These are phyloP conservation scores for Tribolium castaneum DNA, from an alignment of 1,140 invertebrate genomes.

Conservation along the genomic window DNA sequence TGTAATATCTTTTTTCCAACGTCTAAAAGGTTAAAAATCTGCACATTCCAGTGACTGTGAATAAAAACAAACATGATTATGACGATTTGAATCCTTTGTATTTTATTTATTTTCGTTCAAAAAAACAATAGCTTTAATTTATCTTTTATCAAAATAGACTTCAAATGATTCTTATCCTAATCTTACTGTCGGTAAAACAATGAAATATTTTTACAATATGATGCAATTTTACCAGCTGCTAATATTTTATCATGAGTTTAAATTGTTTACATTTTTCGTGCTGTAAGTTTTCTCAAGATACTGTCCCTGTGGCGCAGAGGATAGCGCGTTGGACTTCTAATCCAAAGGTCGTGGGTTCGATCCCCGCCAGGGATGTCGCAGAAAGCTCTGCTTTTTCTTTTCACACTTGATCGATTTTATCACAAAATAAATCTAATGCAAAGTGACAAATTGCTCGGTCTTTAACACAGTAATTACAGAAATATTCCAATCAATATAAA, in stretches of 20 bases:
- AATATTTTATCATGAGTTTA: background rate
- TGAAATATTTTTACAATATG: too few relatives aligned
- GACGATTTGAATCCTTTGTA: too few relatives aligned
- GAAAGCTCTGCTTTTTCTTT: background rate
- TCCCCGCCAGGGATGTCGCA: conserved; percentile 71
- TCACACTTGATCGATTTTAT: background rate
- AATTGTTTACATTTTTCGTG: background rate
- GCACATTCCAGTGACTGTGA: too few relatives aligned
- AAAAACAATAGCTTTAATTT: too few relatives aligned
- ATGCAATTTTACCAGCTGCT: too few relatives aligned
- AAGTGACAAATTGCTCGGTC: background rate
- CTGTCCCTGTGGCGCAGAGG: conserved; percentile 63
- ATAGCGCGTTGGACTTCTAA: conserved; percentile 65
- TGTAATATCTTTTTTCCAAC: too few relatives aligned
- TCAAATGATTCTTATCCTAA: too few relatives aligned
- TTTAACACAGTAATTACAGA: background rate
- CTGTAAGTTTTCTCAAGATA: background rate
- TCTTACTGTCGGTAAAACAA: too few relatives aligned
- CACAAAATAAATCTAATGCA: background rate
- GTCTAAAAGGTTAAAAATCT: too few relatives aligned
- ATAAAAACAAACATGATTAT: too few relatives aligned
- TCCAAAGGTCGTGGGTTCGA: conserved; percentile 76
- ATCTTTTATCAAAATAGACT: too few relatives aligned
- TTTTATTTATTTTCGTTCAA: too few relatives aligned
- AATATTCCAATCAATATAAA: background rate